Base-by-base conservation (phyloP, 1,140 invertebrate species). In the Yoshiicerus persimilis region DNA sequence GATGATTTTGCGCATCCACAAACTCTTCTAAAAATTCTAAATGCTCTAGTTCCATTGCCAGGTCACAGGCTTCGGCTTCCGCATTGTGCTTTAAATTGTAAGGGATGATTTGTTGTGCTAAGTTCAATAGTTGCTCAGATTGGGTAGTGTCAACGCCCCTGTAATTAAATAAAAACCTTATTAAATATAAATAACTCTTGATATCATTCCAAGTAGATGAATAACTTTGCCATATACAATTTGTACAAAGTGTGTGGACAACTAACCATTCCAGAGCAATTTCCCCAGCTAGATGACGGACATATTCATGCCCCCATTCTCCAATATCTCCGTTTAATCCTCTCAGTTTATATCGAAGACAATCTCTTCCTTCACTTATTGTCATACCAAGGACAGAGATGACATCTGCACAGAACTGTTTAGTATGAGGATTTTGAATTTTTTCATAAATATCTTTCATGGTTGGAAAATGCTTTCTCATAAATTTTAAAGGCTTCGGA, bases 281-380 rank as follows among this genome's bases (percentile, higher is more conserved):
- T 91, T 95, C 95, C 47, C 95, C 95, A 62, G 94, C 93, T 90
- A 95, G 91, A 92, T 96, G 95, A 87, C 95, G 94, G n/a, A 99
- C 98, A 94, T 99, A 99, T 94, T 99, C 99, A 93, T 99, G 99
- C 3, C 99, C 99, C 99, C 99, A 99, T 91, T 98, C 97, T 3
- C 97, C 98, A 89, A 99, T 97, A 94, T 97, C 95, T 92, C 95
- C 92, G 93, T 96, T 92, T 91, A 96, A 93, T 92, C 96, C 91
- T 92, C 94, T 92, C 8, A 99, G 93, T 90, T 98, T 95, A 92
- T 97, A 99, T 90, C 98, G 97, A 2, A 99, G 93, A 92, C 97
- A 99, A 92, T 99, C 98, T 91, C 96, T 93, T 36, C 95, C 95
- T 89, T 98, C 96, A 77, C 95, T 96, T 94, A 98, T 97, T 6